Evolutionary conservation across 1,140 invertebrate genomes (phyloP).

Genomic region (Leptestheria dahalacensis): DNA sequence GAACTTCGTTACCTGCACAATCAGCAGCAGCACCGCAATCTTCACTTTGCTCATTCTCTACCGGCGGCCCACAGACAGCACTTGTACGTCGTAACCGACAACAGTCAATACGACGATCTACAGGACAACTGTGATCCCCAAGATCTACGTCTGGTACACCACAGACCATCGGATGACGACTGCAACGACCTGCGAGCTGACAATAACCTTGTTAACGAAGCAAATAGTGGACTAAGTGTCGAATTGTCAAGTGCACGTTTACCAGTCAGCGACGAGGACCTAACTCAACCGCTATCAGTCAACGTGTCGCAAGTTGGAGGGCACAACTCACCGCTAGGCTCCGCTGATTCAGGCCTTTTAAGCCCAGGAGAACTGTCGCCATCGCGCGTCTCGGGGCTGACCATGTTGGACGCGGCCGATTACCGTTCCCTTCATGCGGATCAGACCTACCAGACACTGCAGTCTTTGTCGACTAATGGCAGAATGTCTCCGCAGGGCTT

Average conservation of each 20-base stretch:
- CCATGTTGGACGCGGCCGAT: slow-evolving; percentile 61
- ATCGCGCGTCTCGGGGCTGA: slow-evolving; percentile 33
- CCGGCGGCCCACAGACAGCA: neutral
- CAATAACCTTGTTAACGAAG: neutral
- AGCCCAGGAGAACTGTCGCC: slow-evolving; percentile 48
- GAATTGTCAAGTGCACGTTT: neutral
- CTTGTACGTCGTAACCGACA: neutral
- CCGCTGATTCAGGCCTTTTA: slow-evolving; percentile 42
- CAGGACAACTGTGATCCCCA: neutral
- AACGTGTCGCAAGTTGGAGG: slow-evolving; percentile 26
- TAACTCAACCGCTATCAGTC: neutral
- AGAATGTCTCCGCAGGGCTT: slow-evolving; percentile 42
- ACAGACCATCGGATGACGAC: neutral
- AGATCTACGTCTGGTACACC: neutral
- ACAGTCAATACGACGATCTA: neutral
- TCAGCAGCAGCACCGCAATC: neutral
- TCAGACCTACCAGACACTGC: slow-evolving; percentile 63
- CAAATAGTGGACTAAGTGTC: neutral
- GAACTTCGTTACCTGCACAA: neutral
- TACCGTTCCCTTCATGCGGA: slow-evolving; percentile 60
- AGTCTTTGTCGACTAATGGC: slow-evolving; percentile 32
- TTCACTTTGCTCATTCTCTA: neutral
- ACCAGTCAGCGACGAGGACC: neutral
- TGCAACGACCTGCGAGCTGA: neutral
- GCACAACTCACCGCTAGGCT: slow-evolving; percentile 31